phyloP scores from a whole-genome alignment of 2,888 invertebrate genomes.

The Conus canariensis region DNA sequence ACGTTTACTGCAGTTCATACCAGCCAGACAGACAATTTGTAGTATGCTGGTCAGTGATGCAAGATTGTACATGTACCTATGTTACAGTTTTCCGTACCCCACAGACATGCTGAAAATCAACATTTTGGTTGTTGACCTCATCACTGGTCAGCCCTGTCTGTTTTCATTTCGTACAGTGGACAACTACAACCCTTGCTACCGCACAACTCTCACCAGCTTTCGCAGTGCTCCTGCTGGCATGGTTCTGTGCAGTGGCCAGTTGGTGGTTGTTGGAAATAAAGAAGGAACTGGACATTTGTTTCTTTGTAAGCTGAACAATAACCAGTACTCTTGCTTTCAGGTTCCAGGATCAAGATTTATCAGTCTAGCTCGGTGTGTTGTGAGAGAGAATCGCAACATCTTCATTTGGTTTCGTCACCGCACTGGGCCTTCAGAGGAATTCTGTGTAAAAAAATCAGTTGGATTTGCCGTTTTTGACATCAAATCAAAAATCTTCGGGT shows the following conservation, averaged over 20 bases:
- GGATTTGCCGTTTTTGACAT: constrained; percentile 75
- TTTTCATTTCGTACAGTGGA: constrained; percentile 73
- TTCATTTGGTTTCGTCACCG: constrained; percentile 75
- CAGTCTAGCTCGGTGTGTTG: constrained; percentile 71
- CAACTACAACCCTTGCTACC: constrained; percentile 72
- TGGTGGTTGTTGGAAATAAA: constrained; percentile 74
- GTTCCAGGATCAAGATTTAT: constrained; percentile 74
- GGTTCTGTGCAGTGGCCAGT: constrained; percentile 70
- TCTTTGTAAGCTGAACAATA: constrained; percentile 70
- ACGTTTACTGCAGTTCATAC: constrained; percentile 69
- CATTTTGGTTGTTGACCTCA: constrained; percentile 70
- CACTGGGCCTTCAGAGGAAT: constrained; percentile 76
- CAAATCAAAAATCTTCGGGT: constrained; percentile 70
- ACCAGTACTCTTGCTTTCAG: constrained; percentile 74
- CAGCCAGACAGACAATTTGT: constrained; percentile 72
- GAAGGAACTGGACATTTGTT: constrained; percentile 75
- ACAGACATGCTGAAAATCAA: constrained; percentile 76
- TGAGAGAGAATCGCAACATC: constrained; percentile 69
- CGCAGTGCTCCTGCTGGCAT: constrained; percentile 74
- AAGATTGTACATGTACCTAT: constrained; percentile 73
- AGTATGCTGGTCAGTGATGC: constrained; percentile 69
- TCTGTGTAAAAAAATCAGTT: constrained; percentile 75
- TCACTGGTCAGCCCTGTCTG: constrained; percentile 69
- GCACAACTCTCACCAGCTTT: constrained; percentile 75
- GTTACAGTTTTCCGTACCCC: constrained; percentile 75